Base-by-base conservation (phyloP, 2,888 invertebrate species). In the Tholera decimalis region DNA sequence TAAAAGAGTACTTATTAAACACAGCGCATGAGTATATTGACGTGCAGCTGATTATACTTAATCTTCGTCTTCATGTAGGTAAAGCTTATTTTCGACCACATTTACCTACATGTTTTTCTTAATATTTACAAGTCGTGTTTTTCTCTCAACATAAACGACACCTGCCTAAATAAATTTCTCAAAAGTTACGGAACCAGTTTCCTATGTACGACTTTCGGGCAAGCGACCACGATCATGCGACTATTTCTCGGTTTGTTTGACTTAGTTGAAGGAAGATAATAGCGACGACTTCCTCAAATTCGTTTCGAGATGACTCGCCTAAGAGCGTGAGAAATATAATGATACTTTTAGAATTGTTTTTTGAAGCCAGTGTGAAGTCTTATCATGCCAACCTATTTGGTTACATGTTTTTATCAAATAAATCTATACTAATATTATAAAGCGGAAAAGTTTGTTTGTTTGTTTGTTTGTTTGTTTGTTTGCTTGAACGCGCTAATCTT, bases 251-350 rank as follows among this genome's bases (percentile, higher is more conserved):
- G 84, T 86, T 85, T 90, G 88, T 92, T 92, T 92, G 91, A 90
- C 87, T 93, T 90, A 89, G 85, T 92, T 90, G 85, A 85, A 86
- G 91, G 88, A 88, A 89, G 88, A 92, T 93, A 93, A 93, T 93
- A 88, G 91, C 84, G 84, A 87, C 76, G 83, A 92, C 92, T 93
- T 94, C 93, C 91, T 91, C 89, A 92, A 92, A 91, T 92, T 92
- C 91, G 89, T 92, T 85, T 90, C 88, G 83, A 89, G 91, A 91
- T 92, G 92, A 92, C 89, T 91, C 85, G 88, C 76, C 87, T 80
- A 51, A 59, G 87, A 89, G 79, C 94, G 94, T 94, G 94, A 93
- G 93, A 94, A 94, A 88, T 85, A 80, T 88, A 89, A 90, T 89
- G 84, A 89, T 88, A 85, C 85, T 89, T 90, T 78, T 83, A 69